Base-by-base conservation (phyloP, 1,140 invertebrate genomes). In the Drosophila bifasciata region DNA sequence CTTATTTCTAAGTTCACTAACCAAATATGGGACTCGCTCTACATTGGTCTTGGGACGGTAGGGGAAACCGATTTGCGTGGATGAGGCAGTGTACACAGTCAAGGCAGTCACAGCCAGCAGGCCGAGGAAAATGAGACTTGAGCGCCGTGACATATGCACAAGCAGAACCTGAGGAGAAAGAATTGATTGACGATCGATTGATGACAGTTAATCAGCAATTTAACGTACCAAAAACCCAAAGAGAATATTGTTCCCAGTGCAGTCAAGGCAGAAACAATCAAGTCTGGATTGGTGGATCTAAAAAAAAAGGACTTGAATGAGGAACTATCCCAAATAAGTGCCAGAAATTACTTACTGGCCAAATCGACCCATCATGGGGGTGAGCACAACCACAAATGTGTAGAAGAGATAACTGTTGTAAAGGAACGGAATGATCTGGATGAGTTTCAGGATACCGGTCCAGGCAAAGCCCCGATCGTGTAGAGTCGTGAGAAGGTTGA, bases 31-130 rank as follows among this genome's bases (percentile, higher is more conserved):
- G 72, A 95, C 93, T 60, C 95, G 91, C 83, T 95, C 93, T 3
- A 94, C 94, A 23, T 94, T 94, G 21, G 94, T 93, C 45, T 95
- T 93, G 2, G 93, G 93, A 60, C 94, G 94, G 80, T 95, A 97
- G 1, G 96, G 96, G 91, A 96, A 96, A 39, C 96, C 96, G 8
- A 96, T 76, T 4, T 95, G 94, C 5, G 94, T 95, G 40, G 94
- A 90, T 61, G 23, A 62, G 8, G 95, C 92, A 48, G 95, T 49
- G 93, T 92, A 95, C 68, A 93, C 93, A 40, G 94, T 17, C 1
- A 70, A 5, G 1, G 46, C 49, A 5, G 94, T 79, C 1, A 94
- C 81, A 11, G 92, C 92, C 55, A 95, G 93, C n/a, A 91, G 25
- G 6, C 44, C 41, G 5, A 71, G 13, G 0, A 90, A 23, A 1